phyloP scores from a whole-genome alignment of 2,797 vertebrate genomes.

The Acrossocheilus wenchowensis region DNA sequence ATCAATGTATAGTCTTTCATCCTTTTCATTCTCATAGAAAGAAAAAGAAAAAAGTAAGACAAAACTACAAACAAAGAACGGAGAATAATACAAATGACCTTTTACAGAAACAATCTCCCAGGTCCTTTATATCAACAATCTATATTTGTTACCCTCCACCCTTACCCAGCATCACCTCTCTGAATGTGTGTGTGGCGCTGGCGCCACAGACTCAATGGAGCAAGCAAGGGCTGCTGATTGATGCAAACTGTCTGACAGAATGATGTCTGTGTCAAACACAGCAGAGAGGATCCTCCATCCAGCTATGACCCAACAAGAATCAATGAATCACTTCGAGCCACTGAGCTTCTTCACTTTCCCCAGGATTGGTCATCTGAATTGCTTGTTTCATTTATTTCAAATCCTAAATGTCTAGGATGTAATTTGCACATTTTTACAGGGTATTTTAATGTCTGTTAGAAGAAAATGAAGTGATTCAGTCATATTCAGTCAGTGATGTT shows the following conservation, averaged over 20 bases:
- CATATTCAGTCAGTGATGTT: not conserved
- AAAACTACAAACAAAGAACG: not conserved
- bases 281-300: not conserved
- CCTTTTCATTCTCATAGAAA: not conserved
- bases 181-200: constrained; percentile 6
- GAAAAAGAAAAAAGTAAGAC: not conserved
- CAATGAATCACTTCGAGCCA: constrained; percentile 20
- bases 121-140: constrained; percentile 33
- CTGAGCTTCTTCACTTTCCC: not conserved
- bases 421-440: not conserved
- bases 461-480: not conserved
- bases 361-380: not conserved
- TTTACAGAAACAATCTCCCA: constrained; percentile 21
- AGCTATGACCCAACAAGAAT: constrained; percentile 12
- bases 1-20: not conserved
- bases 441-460: not conserved
- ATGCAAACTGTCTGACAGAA: constrained; percentile 43
- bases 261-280: constrained; percentile 21
- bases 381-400: not conserved
- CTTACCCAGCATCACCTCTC: constrained; percentile 2
- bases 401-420: not conserved
- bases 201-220: not conserved
- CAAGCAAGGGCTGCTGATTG: not conserved
- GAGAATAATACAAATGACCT: constrained; percentile 1
- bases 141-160: constrained; percentile 5